Evolutionary conservation across 2,113 vertebrate species (phyloP).

Genomic region (Anoplopoma fimbria): DNA sequence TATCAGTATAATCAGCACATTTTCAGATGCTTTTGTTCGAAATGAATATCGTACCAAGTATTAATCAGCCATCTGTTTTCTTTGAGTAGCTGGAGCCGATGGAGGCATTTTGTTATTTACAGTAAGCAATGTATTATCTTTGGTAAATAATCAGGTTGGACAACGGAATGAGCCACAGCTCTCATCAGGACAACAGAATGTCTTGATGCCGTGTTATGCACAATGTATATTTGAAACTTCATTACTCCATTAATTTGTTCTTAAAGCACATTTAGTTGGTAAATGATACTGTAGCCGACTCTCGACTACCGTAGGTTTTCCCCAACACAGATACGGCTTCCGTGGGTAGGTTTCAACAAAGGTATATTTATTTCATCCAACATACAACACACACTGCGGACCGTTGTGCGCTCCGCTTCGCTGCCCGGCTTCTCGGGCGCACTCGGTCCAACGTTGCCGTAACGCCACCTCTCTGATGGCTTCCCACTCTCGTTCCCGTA

Average conservation of each 20-base stretch:
- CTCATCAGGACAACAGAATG: slow-evolving; percentile 63
- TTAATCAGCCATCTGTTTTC: slow-evolving; percentile 20
- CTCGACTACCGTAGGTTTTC: no score
- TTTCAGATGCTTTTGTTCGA: slow-evolving; percentile 27
- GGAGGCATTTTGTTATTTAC: slow-evolving; percentile 15
- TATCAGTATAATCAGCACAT: slow-evolving; percentile 12
- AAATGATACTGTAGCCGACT: no score
- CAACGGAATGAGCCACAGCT: slow-evolving; percentile 62
- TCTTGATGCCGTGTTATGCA: slow-evolving; percentile 68
- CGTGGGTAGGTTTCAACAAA: no score
- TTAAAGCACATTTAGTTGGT: slow-evolving; percentile 49
- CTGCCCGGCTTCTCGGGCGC: no score
- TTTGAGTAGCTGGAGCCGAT: slow-evolving; percentile 10
- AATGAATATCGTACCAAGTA: slow-evolving; percentile 16
- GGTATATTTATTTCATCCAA: no score
- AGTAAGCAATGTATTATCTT: slow-evolving; percentile 44
- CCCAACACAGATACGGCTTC: no score
- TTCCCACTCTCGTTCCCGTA: no score
- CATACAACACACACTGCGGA: no score
- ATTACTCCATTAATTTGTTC: slow-evolving; percentile 22
- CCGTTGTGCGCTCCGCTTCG: no score
- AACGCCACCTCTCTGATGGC: no score
- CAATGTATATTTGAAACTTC: slow-evolving; percentile 57
- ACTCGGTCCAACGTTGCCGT: no score
- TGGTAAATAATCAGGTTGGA: slow-evolving; percentile 69